These are phyloP conservation scores for Diplodus puntazzo DNA, from an alignment of 2,797 vertebrate species.

Conservation along the genomic window DNA sequence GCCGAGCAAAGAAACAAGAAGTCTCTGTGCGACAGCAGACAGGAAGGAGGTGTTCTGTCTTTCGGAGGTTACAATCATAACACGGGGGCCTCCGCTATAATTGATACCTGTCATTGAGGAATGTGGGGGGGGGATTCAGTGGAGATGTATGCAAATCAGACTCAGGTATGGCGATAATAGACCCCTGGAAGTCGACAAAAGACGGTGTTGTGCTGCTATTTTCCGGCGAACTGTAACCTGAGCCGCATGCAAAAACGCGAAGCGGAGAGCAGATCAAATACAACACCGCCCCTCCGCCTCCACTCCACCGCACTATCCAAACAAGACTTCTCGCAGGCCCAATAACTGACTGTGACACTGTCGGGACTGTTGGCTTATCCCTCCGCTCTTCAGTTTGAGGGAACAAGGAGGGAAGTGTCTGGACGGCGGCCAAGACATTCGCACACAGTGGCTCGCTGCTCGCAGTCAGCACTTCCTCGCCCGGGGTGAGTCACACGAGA, in stretches of 20 bases:
- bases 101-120: constrained; percentile 45
- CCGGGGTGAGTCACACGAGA: constrained; percentile 86
- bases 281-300: no score
- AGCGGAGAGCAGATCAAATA: neutral
- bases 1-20: neutral
- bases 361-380: constrained; percentile 18
- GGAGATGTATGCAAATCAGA: constrained; percentile 28
- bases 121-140: neutral
- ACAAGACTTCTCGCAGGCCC: neutral
- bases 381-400: constrained; percentile 17
- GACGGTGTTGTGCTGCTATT: neutral
- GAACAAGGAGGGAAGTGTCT: constrained; percentile 24
- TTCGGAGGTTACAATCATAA: neutral
- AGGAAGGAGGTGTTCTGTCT: neutral
- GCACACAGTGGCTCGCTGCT: constrained; percentile 43
- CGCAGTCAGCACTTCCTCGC: constrained; percentile 80
- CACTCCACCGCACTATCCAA: neutral
- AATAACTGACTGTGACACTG: constrained; percentile 21
- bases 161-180: neutral
- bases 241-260: no score
- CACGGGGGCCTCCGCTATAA: constrained; percentile 12
- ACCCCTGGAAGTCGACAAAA: neutral
- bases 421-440: constrained; percentile 50
- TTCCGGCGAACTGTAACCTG: no score
- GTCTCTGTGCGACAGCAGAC: neutral